A percentile compares a stretch with the other conserved stretches of the same genome.
phyloP scores from a whole-genome alignment of 2,888 invertebrate species.

The Cosmia trapezina region DNA sequence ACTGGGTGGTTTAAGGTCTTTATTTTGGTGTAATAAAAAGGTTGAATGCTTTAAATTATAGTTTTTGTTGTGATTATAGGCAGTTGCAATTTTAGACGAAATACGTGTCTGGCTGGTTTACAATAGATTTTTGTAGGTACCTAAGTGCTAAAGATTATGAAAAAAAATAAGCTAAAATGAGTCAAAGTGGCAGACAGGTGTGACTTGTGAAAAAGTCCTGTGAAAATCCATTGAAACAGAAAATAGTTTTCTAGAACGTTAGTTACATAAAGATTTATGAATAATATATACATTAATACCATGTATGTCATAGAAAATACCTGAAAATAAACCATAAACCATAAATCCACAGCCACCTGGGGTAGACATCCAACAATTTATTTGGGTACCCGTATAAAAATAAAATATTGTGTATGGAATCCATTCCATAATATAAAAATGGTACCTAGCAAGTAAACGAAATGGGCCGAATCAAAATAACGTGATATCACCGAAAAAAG shows the following conservation, averaged over 20 bases:
- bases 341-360: conserved; percentile 14
- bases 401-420: conserved; percentile 36
- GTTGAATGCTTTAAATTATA: background rate
- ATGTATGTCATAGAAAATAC: conserved; percentile 4
- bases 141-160: too few species aligned
- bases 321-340: background rate
- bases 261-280: background rate
- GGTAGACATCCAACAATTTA: conserved; percentile 1
- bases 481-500: conserved; percentile 48
- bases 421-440: conserved; percentile 25
- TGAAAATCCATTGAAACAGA: background rate
- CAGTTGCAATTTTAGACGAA: background rate
- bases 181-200: too few species aligned
- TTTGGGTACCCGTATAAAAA: conserved; percentile 18
- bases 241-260: background rate
- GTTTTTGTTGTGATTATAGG: background rate
- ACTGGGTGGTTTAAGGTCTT: background rate
- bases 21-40: background rate
- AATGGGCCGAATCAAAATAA: conserved; percentile 40
- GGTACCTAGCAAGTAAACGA: conserved; percentile 14
- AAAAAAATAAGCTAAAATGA: background rate
- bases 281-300: background rate
- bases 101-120: background rate
- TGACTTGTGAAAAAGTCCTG: too few species aligned
- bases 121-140: background rate